Evolutionary conservation across 2,113 vertebrate species (phyloP), one percentile per base, ranked within the genome.

Genomic region (Pimephales promelas): DNA sequence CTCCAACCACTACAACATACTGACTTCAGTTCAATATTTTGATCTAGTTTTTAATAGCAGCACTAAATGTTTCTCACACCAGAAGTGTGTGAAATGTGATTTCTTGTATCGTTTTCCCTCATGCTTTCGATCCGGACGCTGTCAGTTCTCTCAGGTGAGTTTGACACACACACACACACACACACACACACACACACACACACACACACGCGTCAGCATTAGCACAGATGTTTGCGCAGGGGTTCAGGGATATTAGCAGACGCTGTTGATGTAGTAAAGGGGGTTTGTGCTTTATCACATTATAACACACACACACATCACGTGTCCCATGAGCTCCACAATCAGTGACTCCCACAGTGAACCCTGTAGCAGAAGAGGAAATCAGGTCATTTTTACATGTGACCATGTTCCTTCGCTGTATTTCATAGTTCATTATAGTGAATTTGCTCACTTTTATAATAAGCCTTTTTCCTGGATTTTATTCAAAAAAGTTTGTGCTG

Each of bases 111-210:
- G 1, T 52, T 73, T 49, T 68, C 62, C 68, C 61, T 81, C 31
- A 11, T 18, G 77, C 83, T 83, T 62, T 87, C 88, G 22, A 56
- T 49, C 64, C 86, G 82, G 88, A 90, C 83, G 61, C 82, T 80
- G 80, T 54, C 83, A 95, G 93, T 94, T 92, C 87, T 91, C 94
- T 74, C 94, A 94, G 94, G 94, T 95, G 88, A 93, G 94, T 93
- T 7, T 82, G 20, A 28, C 6, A n/a, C n/a, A n/a, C n/a, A n/a
- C n/a, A n/a, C n/a, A n/a, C n/a, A n/a, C n/a, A n/a, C n/a, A n/a
- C n/a, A n/a, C n/a, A n/a, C n/a, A n/a, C n/a, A n/a, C n/a, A n/a
- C n/a, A n/a, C n/a, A n/a, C n/a, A n/a, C n/a, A n/a, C n/a, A n/a
- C n/a, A n/a, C n/a, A n/a, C n/a, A n/a, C n/a, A n/a, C n/a, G n/a